Evolutionary conservation across 2,888 invertebrate genomes (phyloP), one percentile per base, ranked within the genome.

Genomic region (Drosophila longiperda): DNA sequence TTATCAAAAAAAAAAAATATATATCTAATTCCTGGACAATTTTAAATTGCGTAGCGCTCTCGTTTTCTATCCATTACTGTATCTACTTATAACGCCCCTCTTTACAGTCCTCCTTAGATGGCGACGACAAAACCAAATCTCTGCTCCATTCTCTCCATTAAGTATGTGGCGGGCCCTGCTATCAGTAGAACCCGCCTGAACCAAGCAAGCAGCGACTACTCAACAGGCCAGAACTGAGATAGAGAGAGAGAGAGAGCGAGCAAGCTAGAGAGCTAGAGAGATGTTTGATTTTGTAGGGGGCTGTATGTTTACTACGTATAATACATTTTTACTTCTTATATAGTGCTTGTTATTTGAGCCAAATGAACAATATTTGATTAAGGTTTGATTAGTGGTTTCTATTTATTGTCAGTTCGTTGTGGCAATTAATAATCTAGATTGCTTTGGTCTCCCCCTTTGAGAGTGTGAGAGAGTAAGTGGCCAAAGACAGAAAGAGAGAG

Each of bases 91-190:
- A 50, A 52, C 40, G 57, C 62, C 55, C 72, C 62, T 71, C 57
- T 71, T 42, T 32, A 53, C 34, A 48, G 53, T 53, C 17, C 48
- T 67, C 68, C 49, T 40, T 42, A 20, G 57, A 66, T 57, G 32
- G 34, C 59, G 34, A 42, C 62, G 53, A 66, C 75, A 74, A 73
- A 73, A 74, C 74, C 73, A 66, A 73, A 73, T 74, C 74, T 73
- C 45, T 74, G 60, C 60, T 55, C 66, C 54, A 66, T 71, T 64
- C 71, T 71, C 53, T 59, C 42, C 49, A 74, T 73, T 72, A 72
- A 72, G 74, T 65, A 40, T 53, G 38, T 58, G 38, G 52, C 26
- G 23, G 40, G 45, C 45, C 20, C 23, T 32, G 66, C 54, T 72
- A 72, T 72, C 72, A 74, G 72, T 42, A 34, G 29, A 62, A 57